A percentile compares a stretch with the other conserved stretches of the same genome.
Evolutionary conservation across 2,113 vertebrate species (phyloP).

Genomic region (Hemicordylus capensis): DNA sequence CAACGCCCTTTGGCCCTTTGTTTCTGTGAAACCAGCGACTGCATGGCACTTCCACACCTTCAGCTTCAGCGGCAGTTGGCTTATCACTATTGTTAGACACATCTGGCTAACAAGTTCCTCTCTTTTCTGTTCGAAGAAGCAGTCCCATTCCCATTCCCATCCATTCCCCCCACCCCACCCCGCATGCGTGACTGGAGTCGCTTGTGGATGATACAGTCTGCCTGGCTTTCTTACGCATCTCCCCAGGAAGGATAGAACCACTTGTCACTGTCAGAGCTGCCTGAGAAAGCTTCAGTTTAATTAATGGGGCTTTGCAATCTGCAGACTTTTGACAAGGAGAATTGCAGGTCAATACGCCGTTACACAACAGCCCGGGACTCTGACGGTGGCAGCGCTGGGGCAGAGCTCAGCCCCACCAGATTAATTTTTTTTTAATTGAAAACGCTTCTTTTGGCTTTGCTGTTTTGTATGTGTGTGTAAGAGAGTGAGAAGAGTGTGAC

Average conservation of each 20-base stretch:
- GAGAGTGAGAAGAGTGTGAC: background rate
- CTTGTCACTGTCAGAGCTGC: slow-evolving; percentile 11
- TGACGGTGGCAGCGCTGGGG: background rate
- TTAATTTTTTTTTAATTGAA: background rate
- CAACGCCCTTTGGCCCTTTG: no score
- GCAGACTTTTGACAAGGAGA: background rate
- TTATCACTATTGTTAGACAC: background rate
- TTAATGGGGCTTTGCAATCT: slow-evolving; percentile 12
- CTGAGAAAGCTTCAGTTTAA: slow-evolving; percentile 1
- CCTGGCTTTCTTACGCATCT: background rate
- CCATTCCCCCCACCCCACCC: no score
- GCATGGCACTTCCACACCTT: background rate
- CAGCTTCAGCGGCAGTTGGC: background rate
- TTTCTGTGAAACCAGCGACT: no score
- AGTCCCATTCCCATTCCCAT: background rate
- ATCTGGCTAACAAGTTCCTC: background rate
- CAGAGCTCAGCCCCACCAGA: background rate
- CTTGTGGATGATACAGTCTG: background rate
- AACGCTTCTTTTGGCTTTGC: background rate
- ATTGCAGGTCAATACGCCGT: background rate
- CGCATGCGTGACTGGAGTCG: background rate
- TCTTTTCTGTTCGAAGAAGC: background rate
- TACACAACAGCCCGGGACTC: background rate
- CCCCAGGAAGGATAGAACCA: accelerated
- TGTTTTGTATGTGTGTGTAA: no score